These are phyloP conservation scores for Xyliphius kryptos DNA, from an alignment of 2,113 vertebrate species.

Conservation along the genomic window DNA sequence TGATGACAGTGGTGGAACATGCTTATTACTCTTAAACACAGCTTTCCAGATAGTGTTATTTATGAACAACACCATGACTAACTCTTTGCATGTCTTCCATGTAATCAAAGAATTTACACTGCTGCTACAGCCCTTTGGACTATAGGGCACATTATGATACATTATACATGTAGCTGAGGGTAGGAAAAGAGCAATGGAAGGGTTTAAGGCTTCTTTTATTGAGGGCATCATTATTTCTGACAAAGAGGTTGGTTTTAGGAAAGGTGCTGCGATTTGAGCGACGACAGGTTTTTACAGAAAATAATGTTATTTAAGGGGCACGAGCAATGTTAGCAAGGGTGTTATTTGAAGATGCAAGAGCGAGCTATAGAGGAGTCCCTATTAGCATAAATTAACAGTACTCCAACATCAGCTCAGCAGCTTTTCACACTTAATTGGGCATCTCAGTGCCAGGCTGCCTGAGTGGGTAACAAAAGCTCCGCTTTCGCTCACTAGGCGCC, in stretches of 20 bases:
- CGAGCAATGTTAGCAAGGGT: slow-evolving; percentile 61
- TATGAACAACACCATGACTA: slow-evolving; percentile 58
- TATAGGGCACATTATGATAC: too few relatives aligned
- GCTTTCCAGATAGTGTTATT: slow-evolving; percentile 49
- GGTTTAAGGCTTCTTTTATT: too few relatives aligned
- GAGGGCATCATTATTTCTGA: too few relatives aligned
- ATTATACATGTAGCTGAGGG: too few relatives aligned
- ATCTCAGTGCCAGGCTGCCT: slow-evolving; percentile 82
- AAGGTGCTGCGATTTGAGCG: too few relatives aligned
- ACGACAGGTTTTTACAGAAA: slow-evolving; percentile 10
- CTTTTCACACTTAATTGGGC: slow-evolving; percentile 97
- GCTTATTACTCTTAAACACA: too few relatives aligned
- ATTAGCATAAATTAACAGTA: slow-evolving; percentile 95
- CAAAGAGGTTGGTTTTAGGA: too few relatives aligned
- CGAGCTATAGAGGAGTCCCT: slow-evolving; percentile 40
- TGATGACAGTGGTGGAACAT: too few relatives aligned
- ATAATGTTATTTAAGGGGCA: slow-evolving; percentile 20
- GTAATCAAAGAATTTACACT: slow-evolving; percentile 57
- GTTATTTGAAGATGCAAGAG: too few relatives aligned
- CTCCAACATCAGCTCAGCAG: slow-evolving; percentile 75
- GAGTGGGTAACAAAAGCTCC: slow-evolving; percentile 72
- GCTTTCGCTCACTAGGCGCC: slow-evolving; percentile 60
- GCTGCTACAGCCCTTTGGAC: too few relatives aligned
- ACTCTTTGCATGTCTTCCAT: slow-evolving; percentile 40
- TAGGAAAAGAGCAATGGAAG: too few relatives aligned